phyloP scores from a whole-genome alignment of 2,888 invertebrate genomes.

The Agrotis exclamationis region DNA sequence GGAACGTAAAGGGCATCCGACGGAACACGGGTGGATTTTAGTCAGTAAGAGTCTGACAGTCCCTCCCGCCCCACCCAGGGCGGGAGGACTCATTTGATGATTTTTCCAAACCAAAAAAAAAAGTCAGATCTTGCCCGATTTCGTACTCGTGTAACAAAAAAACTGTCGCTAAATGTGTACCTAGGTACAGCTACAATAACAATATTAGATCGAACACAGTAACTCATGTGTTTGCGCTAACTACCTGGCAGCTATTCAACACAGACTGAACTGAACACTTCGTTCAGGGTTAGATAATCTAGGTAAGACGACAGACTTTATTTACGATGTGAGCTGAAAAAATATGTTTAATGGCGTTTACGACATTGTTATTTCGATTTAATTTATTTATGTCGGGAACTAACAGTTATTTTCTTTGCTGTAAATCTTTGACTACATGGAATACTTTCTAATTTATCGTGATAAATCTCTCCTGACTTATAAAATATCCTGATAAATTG shows the following conservation, averaged over 20 bases:
- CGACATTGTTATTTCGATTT: slow-evolving; percentile 2
- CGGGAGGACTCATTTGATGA: no score
- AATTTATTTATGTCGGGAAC: slow-evolving; percentile 3
- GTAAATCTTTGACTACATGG: background rate
- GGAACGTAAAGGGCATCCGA: no score
- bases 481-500: background rate
- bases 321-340: slow-evolving; percentile 39
- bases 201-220: slow-evolving; percentile 41
- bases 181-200: slow-evolving; percentile 8
- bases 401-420: background rate
- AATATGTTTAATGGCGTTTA: slow-evolving; percentile 1
- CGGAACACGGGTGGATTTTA: no score
- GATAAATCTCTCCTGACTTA: background rate
- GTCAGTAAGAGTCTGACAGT: no score
- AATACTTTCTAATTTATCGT: background rate
- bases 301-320: slow-evolving; percentile 47
- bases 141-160: background rate
- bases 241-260: slow-evolving; percentile 57
- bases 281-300: slow-evolving; percentile 50
- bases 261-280: slow-evolving; percentile 26
- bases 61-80: no score
- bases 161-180: slow-evolving; percentile 8
- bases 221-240: slow-evolving; percentile 40
- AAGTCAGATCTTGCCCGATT: no score
- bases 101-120: no score